phyloP scores from a whole-genome alignment of 2,113 vertebrate genomes.

The Brachyistius frenatus region DNA sequence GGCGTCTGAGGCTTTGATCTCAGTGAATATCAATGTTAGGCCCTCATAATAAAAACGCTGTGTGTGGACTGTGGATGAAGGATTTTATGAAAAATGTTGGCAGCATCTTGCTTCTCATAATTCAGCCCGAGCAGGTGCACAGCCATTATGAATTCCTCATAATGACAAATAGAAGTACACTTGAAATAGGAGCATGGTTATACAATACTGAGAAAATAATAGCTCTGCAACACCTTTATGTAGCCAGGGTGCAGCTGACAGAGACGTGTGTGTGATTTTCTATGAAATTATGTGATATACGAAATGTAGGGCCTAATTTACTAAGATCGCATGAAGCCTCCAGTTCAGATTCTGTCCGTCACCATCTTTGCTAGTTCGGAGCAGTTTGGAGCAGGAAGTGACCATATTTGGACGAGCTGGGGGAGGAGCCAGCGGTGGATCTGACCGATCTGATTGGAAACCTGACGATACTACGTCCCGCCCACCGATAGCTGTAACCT shows the following conservation, averaged over 20 bases:
- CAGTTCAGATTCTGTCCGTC: not conserved
- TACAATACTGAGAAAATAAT: slow-evolving; percentile 33
- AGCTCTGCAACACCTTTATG: slow-evolving; percentile 30
- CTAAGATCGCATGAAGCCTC: no score
- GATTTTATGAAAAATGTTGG: slow-evolving; percentile 44
- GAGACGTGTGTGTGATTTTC: not conserved
- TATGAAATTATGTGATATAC: not conserved
- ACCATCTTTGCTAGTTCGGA: not conserved
- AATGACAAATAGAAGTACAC: slow-evolving; percentile 60
- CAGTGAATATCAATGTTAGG: slow-evolving; percentile 4
- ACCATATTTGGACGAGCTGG: no score
- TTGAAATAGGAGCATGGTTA: slow-evolving; percentile 51
- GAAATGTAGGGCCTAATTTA: not conserved
- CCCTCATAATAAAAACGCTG: slow-evolving; percentile 17
- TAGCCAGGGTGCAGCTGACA: slow-evolving; percentile 24
- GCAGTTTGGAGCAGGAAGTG: no score
- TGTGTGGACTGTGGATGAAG: slow-evolving; percentile 9
- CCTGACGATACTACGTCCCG: no score
- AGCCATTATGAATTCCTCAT: slow-evolving; percentile 62
- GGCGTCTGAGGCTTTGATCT: slow-evolving; percentile 15
- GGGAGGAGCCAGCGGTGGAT: no score
- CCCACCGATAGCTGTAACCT: no score
- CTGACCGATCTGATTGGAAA: no score
- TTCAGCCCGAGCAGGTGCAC: slow-evolving; percentile 60
- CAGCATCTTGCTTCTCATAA: slow-evolving; percentile 41